Percentiles rank a stretch among this genome's conserved stretches.
These are phyloP conservation scores for Momotus momota DNA, from an alignment of 2,797 vertebrate genomes.

Conservation along the genomic window DNA sequence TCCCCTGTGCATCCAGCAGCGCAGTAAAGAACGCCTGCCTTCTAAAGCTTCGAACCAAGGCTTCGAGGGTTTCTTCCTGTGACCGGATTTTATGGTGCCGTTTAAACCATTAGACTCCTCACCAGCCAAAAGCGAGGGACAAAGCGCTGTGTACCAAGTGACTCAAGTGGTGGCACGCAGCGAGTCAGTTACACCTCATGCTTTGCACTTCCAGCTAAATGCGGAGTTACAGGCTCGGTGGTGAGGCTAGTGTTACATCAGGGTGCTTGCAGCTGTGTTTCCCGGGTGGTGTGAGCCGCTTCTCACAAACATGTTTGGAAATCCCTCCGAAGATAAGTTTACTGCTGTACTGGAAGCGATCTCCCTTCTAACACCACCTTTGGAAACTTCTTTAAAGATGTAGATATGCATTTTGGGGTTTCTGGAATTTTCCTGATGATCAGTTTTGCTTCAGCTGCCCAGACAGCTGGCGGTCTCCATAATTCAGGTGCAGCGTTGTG, in stretches of 20 bases:
- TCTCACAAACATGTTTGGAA: rapidly evolving
- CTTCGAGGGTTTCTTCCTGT: too few relatives aligned
- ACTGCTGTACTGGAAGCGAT: neutral
- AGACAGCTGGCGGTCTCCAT: neutral
- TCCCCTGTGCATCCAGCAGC: too few relatives aligned
- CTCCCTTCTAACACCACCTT: rapidly evolving
- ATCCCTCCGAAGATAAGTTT: neutral
- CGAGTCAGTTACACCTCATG: rapidly evolving
- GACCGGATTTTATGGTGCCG: too few relatives aligned
- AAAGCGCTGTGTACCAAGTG: too few relatives aligned
- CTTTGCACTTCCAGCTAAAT: rapidly evolving
- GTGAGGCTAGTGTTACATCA: too few relatives aligned
- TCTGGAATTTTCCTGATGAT: neutral
- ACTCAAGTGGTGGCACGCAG: rapidly evolving
- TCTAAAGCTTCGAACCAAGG: too few relatives aligned
- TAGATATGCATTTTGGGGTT: rapidly evolving
- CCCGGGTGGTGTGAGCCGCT: rapidly evolving
- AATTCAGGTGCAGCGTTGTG: rapidly evolving
- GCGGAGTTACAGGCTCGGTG: too few relatives aligned
- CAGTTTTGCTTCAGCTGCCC: neutral
- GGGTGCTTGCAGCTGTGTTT: rapidly evolving
- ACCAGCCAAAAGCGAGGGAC: neutral
- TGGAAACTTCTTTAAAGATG: neutral
- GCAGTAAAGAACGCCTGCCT: too few relatives aligned
- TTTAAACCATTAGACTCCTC: too few relatives aligned